Evolutionary conservation across 2,888 invertebrate genomes (phyloP).

Genomic region (Acronicta alni): DNA sequence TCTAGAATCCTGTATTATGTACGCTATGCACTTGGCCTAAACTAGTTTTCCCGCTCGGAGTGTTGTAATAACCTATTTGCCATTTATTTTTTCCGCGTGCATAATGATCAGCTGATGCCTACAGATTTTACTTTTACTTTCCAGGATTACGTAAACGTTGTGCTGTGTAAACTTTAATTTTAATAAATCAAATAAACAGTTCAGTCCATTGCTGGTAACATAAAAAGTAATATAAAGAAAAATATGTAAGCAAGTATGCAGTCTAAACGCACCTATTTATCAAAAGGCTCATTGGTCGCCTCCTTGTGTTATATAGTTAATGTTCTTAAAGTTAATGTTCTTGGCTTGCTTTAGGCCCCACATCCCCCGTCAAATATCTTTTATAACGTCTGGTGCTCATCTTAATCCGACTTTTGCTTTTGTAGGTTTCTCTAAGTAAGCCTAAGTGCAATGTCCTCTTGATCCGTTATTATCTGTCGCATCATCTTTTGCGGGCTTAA

Average conservation of each 20-base stretch:
- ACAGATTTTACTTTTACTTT: constrained; percentile 17
- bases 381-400: constrained; percentile 9
- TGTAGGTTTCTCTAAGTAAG: constrained; percentile 31
- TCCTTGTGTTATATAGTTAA: constrained; percentile 15
- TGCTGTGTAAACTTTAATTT: too few relatives aligned
- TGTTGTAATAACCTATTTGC: constrained; percentile 33
- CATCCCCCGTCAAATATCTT: constrained; percentile 23
- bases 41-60: constrained; percentile 21
- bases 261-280: constrained; percentile 1
- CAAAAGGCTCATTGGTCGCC: constrained; percentile 1
- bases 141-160: not conserved
- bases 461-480: constrained; percentile 19
- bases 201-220: too few relatives aligned
- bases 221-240: too few relatives aligned
- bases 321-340: constrained; percentile 2
- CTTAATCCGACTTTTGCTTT: constrained; percentile 15
- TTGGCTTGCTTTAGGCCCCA: constrained; percentile 8
- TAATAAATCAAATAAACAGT: too few relatives aligned
- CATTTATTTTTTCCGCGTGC: constrained; percentile 12
- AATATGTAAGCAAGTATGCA: too few relatives aligned
- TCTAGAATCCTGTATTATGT: constrained; percentile 33
- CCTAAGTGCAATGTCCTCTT: constrained; percentile 43
- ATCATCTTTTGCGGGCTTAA: constrained; percentile 27
- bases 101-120: constrained; percentile 6
- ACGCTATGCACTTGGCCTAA: constrained; percentile 22